Evolutionary conservation across 2,113 vertebrate genomes (phyloP).

Genomic region (Rousettus leschenaultii): DNA sequence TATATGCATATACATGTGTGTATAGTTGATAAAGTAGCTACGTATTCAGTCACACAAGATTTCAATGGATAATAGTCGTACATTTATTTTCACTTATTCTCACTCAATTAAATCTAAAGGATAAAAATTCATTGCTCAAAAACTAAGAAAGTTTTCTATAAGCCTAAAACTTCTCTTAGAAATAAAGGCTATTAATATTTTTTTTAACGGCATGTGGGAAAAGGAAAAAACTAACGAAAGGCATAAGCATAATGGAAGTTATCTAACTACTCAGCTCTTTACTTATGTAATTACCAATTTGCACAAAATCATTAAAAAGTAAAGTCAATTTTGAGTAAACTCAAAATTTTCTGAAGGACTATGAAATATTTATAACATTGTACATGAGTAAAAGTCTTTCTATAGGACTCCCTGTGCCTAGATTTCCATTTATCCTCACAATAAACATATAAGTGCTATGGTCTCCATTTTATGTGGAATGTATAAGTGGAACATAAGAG

Average conservation of each 20-base stretch:
- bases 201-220: background rate
- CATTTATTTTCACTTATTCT: background rate
- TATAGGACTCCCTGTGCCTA: background rate
- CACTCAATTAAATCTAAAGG: background rate
- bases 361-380: background rate
- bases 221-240: background rate
- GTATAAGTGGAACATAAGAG: background rate
- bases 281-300: background rate
- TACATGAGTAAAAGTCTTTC: background rate
- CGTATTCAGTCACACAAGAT: background rate
- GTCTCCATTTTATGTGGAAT: background rate
- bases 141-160: background rate
- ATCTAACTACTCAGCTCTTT: background rate
- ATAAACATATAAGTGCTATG: background rate
- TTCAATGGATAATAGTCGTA: background rate
- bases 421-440: background rate
- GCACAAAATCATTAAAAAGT: background rate
- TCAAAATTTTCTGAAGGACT: background rate
- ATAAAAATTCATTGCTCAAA: background rate
- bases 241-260: background rate
- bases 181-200: background rate
- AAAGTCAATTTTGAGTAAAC: background rate
- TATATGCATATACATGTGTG: rapidly evolving
- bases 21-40: background rate
- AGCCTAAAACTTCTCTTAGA: background rate